phyloP scores from a whole-genome alignment of 2,113 vertebrate species.

The Eclectus roratus region DNA sequence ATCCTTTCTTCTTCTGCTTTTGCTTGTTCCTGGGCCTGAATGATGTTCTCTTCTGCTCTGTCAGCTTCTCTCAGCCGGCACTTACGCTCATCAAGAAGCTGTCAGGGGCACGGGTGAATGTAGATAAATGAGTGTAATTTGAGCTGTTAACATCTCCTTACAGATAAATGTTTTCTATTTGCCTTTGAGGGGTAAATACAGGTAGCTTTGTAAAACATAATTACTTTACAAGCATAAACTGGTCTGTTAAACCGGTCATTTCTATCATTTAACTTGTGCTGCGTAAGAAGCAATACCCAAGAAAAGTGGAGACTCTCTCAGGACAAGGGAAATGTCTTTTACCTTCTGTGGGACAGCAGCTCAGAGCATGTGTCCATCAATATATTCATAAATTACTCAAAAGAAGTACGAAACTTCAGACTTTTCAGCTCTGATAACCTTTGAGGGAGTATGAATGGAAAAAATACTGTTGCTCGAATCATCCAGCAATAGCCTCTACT shows the following conservation, averaged over 20 bases:
- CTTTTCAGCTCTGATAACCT: background rate
- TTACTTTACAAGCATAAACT: background rate
- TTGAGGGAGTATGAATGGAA: background rate
- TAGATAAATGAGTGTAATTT: background rate
- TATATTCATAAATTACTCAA: background rate
- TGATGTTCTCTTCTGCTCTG: slow-evolving; percentile 82
- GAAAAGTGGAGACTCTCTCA: background rate
- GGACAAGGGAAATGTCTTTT: background rate
- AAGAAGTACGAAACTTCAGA: background rate
- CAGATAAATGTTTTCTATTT: background rate
- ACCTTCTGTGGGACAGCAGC: background rate
- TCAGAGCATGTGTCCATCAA: background rate
- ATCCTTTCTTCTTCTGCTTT: slow-evolving; percentile 71
- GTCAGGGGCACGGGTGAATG: background rate
- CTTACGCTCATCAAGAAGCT: slow-evolving; percentile 78
- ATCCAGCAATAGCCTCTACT: background rate
- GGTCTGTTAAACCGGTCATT: background rate
- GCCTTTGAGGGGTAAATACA: background rate
- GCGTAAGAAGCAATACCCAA: background rate
- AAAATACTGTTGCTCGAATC: background rate
- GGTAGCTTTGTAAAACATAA: background rate
- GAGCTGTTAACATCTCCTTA: background rate
- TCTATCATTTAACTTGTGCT: background rate
- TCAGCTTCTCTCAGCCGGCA: slow-evolving; percentile 71
- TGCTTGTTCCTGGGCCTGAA: slow-evolving; percentile 76